phyloP scores from a whole-genome alignment of 2,888 invertebrate species.

The Phalera bucephala region DNA sequence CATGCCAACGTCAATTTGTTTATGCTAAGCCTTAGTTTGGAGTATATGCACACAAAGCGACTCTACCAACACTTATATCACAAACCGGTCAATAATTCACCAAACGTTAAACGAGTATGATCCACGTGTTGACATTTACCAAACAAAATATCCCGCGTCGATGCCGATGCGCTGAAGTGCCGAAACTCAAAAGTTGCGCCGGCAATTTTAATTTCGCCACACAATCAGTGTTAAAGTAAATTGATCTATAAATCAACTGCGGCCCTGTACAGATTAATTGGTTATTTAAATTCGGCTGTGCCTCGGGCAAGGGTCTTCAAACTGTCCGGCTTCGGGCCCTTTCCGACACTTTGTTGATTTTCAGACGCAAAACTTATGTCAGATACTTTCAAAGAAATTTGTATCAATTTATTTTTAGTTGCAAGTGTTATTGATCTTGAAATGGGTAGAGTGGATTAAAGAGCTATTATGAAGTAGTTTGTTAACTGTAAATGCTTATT shows the following conservation, averaged over 20 bases:
- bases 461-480: too few species aligned
- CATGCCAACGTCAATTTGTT: too few species aligned
- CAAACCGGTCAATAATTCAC: too few species aligned
- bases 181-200: constrained; percentile 10
- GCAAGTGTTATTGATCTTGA: neutral
- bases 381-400: neutral
- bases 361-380: neutral
- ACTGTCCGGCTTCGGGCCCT: neutral
- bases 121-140: constrained; percentile 2
- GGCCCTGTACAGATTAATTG: constrained; percentile 51
- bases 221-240: constrained; percentile 61
- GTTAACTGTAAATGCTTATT: too few species aligned
- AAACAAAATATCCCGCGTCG: neutral
- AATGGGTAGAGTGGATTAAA: too few species aligned
- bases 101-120: too few species aligned
- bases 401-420: neutral
- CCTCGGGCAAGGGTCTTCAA: constrained; percentile 24
- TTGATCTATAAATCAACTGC: constrained; percentile 61
- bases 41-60: too few species aligned
- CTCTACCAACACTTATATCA: too few species aligned
- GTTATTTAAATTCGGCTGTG: constrained; percentile 58
- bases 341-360: constrained; percentile 1
- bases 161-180: constrained; percentile 8
- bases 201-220: constrained; percentile 52
- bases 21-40: too few species aligned